phyloP scores from a whole-genome alignment of 2,888 invertebrate genomes.

The Alviniconcha strummeri region DNA sequence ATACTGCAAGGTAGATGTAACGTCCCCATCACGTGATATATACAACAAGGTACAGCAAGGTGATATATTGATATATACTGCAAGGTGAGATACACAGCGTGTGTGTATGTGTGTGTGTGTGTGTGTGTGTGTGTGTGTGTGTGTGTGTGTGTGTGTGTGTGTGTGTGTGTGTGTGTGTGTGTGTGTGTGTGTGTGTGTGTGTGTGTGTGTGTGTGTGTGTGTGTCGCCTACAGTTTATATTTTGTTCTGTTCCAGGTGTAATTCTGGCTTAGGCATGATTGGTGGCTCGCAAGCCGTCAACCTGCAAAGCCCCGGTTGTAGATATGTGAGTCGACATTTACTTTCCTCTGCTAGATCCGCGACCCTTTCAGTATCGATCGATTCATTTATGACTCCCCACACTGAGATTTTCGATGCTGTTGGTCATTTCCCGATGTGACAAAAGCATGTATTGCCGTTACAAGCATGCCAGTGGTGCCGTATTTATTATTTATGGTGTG shows the following conservation, averaged over 20 bases:
- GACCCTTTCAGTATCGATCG: no score
- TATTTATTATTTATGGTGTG: background rate
- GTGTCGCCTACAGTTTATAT: background rate
- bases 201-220: background rate
- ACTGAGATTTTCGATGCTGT: no score
- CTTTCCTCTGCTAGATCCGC: background rate
- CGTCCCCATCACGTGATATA: no score
- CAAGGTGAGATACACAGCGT: background rate
- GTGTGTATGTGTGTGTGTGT: background rate
- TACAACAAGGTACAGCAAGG: no score
- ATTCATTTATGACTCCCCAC: no score
- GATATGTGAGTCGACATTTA: conserved; percentile 56
- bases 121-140: background rate
- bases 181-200: conserved; percentile 6
- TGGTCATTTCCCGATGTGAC: no score
- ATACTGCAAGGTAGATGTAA: no score
- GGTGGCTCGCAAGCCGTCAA: conserved; percentile 61
- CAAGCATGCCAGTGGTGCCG: background rate
- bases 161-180: conserved; percentile 11
- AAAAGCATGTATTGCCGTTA: no score
- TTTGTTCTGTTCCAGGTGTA: conserved; percentile 52
- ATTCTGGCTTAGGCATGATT: conserved; percentile 64
- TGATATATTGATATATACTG: no score
- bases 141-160: background rate
- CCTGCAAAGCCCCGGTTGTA: conserved; percentile 61